Evolutionary conservation across 1,140 invertebrate species (phyloP), one percentile per base, ranked within the genome.

Genomic region (Alviniconcha marisindica): DNA sequence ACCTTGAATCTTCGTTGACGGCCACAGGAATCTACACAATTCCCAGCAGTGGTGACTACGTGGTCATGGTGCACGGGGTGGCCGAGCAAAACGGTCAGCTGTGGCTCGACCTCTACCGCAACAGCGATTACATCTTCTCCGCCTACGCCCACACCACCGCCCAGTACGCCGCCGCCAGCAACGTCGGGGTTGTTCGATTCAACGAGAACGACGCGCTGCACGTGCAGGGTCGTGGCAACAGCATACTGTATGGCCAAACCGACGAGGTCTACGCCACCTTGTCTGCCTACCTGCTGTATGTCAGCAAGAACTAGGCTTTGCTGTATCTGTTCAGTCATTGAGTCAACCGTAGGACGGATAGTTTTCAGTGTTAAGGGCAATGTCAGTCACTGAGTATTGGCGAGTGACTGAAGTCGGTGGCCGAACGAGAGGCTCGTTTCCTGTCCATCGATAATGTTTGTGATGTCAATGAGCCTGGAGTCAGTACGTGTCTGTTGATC

Each of bases 191-290:
- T 5, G 56, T 88, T 2, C 56, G 66, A 1, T 40, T 88, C 33
- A 66, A 83, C 60, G 51, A 83, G 86, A 87, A 77, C 4, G 88
- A 89, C 69, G 56, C 42, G 24, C 76, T 89, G 36, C 79, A 84
- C 60, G 78, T 89, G 10, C 78, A 60, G 33, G 88, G 83, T 0
- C 78, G 84, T 18, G 87, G 87, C 40, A 74, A 69, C 38, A 87
- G 84, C 77, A 78, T 63, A 31, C 71, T 89, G 54, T 89, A 86
- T 77, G 87, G 87, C 21, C 36, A 69, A 44, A 66, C 82, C 21
- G 83, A 88, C 40, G 88, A 89, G 81, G 56, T 88, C 7, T 89
- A 88, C 74, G 73, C 85, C 7, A 85, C 88, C 3, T 88, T 89
- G 82, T 86, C 83, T 42, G 87, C 85, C 2, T 89, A 86, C 77